Base-by-base conservation (phyloP, 2,797 vertebrate genomes). In the Rhinogobio ventralis region DNA sequence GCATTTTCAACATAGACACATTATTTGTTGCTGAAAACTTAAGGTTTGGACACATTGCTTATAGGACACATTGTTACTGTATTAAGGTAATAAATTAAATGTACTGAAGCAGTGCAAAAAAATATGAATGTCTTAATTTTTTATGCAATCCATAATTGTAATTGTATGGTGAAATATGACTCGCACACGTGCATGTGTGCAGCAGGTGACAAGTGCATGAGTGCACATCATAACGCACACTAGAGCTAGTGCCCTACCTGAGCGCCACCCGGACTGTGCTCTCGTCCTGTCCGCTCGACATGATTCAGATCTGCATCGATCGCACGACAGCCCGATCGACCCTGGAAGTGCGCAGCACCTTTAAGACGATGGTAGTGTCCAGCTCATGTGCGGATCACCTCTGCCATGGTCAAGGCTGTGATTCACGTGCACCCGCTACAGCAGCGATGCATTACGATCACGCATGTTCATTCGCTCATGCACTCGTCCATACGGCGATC, bases 261-360 rank as follows among this genome's bases (percentile, higher is more conserved):
- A 98, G 94, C 20, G 97, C 97, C 89, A 98, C 97, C 19, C 97
- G 95, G 88, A 99, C 97, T 2, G 97, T 94, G 93, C 97, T 98
- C 85, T 98, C 97, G 88, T 98, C 97, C 91, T 95, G 94, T 30
- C 94, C 92, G 72, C 92, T 90, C 91, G 94, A 95, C 97, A 97
- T 98, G 94, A 68, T 86, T 91, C 90, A 82, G 57, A n/a, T 1
- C 51, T 51, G 81, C 39, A 55, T 75, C 30, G 72, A 81, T 46
- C 30, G 15, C n/a, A 10, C 66, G 39, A 55, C 7, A 45, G 77
- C 25, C 85, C 46, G 69, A 79, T 33, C 46, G 33, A 51, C 64
- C 85, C 49, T 79, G 23, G 86, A 33, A 51, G 68, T 64, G 42
- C 72, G 86, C 62, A 62, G 81, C 79, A 83, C 64, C 82, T 13